These are phyloP conservation scores for Epicampocera succincta DNA, from an alignment of 2,888 invertebrate genomes.

Conservation along the genomic window DNA sequence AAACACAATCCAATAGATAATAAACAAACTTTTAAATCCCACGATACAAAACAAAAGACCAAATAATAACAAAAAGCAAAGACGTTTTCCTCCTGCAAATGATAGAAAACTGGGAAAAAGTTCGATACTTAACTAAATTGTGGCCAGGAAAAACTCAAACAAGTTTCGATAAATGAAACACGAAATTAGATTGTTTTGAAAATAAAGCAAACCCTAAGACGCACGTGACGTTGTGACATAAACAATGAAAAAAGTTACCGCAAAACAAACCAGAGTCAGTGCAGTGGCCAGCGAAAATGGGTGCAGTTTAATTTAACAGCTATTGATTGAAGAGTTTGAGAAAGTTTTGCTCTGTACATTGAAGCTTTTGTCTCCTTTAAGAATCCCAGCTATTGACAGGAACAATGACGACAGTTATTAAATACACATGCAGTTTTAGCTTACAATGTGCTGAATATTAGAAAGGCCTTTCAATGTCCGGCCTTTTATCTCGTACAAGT, in stretches of 20 bases:
- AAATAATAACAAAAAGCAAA: conserved; percentile 39
- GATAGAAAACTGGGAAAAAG: not conserved
- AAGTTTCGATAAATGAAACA: no score
- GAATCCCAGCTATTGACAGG: no score
- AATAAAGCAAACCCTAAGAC: conserved; percentile 44
- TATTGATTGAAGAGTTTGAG: no score
- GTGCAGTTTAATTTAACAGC: no score
- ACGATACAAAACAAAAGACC: conserved; percentile 51
- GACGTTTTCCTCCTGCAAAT: conserved; percentile 53
- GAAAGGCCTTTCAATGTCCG: no score
- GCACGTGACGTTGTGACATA: conserved; percentile 53
- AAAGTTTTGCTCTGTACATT: no score
- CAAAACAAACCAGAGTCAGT: not conserved
- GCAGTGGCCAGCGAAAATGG: conserved; percentile 1
- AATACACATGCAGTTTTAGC: no score
- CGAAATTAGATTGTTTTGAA: no score
- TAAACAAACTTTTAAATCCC: conserved; percentile 51
- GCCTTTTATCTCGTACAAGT: no score
- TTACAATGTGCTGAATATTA: no score
- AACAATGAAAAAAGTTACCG: conserved; percentile 3
- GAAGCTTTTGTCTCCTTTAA: no score
- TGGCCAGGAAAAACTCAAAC: conserved; percentile 39
- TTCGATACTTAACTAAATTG: conserved; percentile 61
- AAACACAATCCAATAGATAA: not conserved
- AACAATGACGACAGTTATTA: no score